Evolutionary conservation across 2,113 vertebrate genomes (phyloP).

Genomic region (Bubo blakistoni): DNA sequence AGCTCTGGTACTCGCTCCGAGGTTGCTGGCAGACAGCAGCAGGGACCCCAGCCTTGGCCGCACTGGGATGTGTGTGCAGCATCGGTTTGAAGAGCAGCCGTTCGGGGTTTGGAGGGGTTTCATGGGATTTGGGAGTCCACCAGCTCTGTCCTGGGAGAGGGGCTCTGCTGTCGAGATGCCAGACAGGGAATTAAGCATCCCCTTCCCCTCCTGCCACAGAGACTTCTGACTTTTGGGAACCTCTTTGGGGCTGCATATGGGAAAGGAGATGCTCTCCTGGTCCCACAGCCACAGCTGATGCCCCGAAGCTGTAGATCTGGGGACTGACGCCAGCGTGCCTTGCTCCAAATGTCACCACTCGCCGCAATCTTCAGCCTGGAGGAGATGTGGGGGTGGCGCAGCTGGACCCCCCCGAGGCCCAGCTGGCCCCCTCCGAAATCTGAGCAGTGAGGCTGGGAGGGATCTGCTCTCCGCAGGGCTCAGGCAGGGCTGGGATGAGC

Average conservation of each 20-base stretch:
- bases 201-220: not conserved
- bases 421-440: not conserved
- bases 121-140: not conserved
- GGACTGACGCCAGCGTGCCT: not conserved
- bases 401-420: not conserved
- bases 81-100: fast-evolving
- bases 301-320: not conserved
- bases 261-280: not conserved
- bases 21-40: not conserved
- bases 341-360: not conserved
- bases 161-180: not conserved
- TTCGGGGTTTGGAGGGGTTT: not conserved
- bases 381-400: not conserved
- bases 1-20: fast-evolving
- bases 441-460: not conserved
- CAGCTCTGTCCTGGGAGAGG: not conserved
- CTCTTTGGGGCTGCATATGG: not conserved
- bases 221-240: not conserved
- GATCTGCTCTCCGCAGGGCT: not conserved
- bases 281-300: not conserved
- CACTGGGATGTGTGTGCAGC: fast-evolving
- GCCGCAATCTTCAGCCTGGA: not conserved
- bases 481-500: not conserved
- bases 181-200: fast-evolving
- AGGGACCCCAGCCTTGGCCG: fast-evolving